Evolutionary conservation across 2,113 vertebrate species (phyloP), one percentile per base, ranked within the genome.

Genomic region (Microtus oregoni): DNA sequence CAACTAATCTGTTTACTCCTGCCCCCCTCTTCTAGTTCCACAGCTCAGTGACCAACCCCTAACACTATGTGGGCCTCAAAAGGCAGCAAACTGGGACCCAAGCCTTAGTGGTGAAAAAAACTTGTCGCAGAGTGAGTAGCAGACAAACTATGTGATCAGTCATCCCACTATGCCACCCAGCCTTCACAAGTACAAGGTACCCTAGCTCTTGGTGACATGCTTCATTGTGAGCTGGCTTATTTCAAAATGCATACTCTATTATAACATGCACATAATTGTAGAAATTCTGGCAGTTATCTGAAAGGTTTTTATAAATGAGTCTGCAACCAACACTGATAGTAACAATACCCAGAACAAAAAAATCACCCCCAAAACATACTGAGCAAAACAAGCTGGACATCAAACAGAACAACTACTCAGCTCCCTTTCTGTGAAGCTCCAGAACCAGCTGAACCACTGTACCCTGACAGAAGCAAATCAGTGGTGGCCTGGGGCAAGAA

Each of bases 21-120:
- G 2, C 97, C 96, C 98, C 93, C 94, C 96, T 98, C 96, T 97
- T 90, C 88, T 97, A 96, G 68, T 72, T 92, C 8, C 58, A 70
- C 22, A 73, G 89, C 95, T 90, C 72, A 94, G 90, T 88, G 96
- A 19, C 82, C 95, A 17, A n/a, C 75, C 22, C 8, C 17, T 82
- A 50, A 35, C 6, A 38, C 22, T 2, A 7, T 0, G 0, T 4
- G 41, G 50, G 47, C 63, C 85, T 92, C 75, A 35, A 65, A 24
- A 93, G 65, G 30, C 14, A 10, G 32, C 30, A 85, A 17, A 30
- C 4, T 28, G 65, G n/a, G 86, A 90, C 73, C 44, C 10, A 22
- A 86, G 86, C 7, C 47, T 50, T 15, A 20, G 4, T 5, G 2
- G 13, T 47, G n/a, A 55, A 1, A 1, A 67, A 67, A n/a, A 17